Evolutionary conservation across 2,113 vertebrate genomes (phyloP).

Genomic region (Tachuris rubrigastra): DNA sequence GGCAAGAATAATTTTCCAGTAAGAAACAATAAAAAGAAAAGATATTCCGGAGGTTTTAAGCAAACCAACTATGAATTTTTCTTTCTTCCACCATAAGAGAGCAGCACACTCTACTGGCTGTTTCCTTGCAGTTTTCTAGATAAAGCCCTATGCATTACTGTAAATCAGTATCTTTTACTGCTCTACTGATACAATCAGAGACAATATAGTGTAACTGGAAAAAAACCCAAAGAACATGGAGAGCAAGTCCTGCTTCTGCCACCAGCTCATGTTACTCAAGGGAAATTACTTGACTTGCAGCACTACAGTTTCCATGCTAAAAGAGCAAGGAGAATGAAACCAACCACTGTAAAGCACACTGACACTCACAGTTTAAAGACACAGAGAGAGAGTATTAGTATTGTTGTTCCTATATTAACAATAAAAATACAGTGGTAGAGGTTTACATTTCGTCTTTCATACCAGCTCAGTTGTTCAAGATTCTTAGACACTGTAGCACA

Average conservation of each 20-base stretch:
- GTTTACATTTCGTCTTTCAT: background rate
- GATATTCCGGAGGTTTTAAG: background rate
- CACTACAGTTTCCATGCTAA: background rate
- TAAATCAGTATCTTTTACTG: background rate
- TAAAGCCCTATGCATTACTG: background rate
- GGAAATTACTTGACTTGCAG: background rate
- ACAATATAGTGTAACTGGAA: background rate
- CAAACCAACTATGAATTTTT: background rate
- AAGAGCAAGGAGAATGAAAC: background rate
- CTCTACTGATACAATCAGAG: background rate
- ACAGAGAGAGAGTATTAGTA: background rate
- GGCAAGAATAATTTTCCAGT: background rate
- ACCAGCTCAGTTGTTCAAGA: background rate
- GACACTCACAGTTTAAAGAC: background rate
- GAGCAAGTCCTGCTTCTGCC: background rate
- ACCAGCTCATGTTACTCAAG: rapidly evolving
- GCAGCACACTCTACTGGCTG: slow-evolving; percentile 74
- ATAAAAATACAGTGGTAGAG: background rate
- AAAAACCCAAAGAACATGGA: background rate
- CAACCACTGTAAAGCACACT: background rate
- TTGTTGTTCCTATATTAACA: background rate
- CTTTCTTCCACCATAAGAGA: slow-evolving; percentile 42
- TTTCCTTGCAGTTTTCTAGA: slow-evolving; percentile 10
- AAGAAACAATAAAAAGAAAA: background rate
- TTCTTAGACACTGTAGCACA: background rate